Evolutionary conservation across 2,888 invertebrate genomes (phyloP).

Genomic region (Andrena bucephala): DNA sequence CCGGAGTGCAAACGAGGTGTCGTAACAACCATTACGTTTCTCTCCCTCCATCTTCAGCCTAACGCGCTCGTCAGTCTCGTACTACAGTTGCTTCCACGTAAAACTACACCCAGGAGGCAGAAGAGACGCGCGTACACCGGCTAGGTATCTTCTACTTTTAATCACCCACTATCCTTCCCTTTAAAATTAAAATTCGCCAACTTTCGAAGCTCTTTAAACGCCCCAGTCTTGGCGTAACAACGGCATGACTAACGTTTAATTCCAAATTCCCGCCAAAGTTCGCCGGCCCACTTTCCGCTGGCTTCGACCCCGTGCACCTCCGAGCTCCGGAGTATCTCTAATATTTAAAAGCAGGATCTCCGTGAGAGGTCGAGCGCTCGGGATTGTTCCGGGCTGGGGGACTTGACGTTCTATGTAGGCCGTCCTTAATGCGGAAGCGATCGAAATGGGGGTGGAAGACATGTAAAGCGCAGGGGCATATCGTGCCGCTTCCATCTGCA

Average conservation of each 20-base stretch:
- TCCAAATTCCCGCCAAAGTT: constrained; percentile 17
- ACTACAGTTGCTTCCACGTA: neutral
- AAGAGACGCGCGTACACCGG: neutral
- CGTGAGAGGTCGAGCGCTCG: neutral
- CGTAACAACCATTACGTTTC: constrained; percentile 1
- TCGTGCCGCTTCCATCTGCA: constrained; percentile 38
- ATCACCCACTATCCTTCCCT: neutral
- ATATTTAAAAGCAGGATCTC: constrained; percentile 10
- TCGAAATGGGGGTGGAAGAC: constrained; percentile 51
- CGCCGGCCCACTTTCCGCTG: neutral
- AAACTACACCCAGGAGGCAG: neutral
- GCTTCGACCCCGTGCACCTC: neutral
- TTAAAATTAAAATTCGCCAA: constrained; percentile 14
- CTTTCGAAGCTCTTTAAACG: constrained; percentile 13
- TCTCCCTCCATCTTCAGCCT: neutral
- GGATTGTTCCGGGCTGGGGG: constrained; percentile 28
- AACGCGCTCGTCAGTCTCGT: neutral
- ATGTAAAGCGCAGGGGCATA: constrained; percentile 60
- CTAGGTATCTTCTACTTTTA: constrained; percentile 8
- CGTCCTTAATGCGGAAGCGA: constrained; percentile 55
- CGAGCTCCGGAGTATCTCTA: neutral
- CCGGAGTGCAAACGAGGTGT: neutral
- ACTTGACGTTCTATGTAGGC: constrained; percentile 33
- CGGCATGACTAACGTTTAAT: constrained; percentile 1
- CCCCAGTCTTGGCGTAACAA: neutral